phyloP scores from a whole-genome alignment of 2,797 vertebrate genomes.

The Sus cebifrons region DNA sequence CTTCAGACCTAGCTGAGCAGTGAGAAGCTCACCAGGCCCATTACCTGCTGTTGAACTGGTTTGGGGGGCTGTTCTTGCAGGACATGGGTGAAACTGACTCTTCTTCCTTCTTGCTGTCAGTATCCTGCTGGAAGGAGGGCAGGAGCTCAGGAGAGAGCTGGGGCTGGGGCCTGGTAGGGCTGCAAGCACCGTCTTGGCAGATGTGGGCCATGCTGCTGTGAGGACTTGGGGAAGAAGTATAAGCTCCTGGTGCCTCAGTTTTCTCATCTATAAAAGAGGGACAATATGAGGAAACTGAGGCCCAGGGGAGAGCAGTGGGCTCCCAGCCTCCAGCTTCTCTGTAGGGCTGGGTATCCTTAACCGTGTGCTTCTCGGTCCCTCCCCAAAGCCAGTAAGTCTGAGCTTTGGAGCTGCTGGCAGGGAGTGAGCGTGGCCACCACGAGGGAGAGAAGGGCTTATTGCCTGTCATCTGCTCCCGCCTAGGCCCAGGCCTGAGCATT shows the following conservation, averaged over 20 bases:
- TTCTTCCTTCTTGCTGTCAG: background rate
- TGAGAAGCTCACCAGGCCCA: background rate
- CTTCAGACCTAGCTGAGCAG: background rate
- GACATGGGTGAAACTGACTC: fast-evolving
- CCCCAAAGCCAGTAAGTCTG: background rate
- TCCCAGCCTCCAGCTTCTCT: background rate
- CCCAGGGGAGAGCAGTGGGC: background rate
- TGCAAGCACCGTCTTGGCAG: no score
- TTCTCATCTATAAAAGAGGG: background rate
- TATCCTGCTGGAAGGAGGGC: background rate
- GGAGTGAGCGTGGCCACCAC: no score
- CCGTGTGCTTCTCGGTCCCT: background rate
- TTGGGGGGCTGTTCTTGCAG: background rate
- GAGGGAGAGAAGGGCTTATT: fast-evolving
- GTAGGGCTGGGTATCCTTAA: background rate
- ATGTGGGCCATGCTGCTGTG: background rate
- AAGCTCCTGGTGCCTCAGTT: background rate
- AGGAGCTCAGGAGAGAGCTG: background rate
- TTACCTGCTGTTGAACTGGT: no score
- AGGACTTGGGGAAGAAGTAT: background rate
- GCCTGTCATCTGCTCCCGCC: background rate
- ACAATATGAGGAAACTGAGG: background rate
- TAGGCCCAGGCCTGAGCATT: background rate
- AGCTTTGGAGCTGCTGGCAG: background rate
- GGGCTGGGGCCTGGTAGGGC: fast-evolving